Conservation (phyloP, 1,140 invertebrate species). For the Papilio xuthus region DNA sequence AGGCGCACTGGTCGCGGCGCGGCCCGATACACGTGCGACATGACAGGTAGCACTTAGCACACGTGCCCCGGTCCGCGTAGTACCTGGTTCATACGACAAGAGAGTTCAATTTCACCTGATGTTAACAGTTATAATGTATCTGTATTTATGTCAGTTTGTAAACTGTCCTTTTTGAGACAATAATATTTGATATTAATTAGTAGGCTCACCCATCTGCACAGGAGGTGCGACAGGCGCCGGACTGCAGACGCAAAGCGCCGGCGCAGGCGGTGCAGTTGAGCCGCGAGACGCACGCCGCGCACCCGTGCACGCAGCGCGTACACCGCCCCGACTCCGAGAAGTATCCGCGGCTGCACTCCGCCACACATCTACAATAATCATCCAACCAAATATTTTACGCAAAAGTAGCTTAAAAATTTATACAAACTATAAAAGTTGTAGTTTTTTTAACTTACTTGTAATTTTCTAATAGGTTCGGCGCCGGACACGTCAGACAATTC, state of each 20-base stretch:
- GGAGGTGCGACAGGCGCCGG: conserved; percentile 88
- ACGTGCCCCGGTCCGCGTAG: conserved; percentile 91
- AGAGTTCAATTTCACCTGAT: too few relatives aligned
- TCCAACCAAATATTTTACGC: background rate
- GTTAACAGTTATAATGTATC: too few relatives aligned
- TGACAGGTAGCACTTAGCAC: conserved; percentile 90
- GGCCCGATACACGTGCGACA: conserved; percentile 92
- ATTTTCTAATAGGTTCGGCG: conserved; percentile 85
- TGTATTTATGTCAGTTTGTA: too few relatives aligned
- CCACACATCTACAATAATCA: conserved; percentile 83
- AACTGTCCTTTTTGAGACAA: too few relatives aligned
- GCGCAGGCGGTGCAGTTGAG: conserved; percentile 90
- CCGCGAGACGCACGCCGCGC: conserved; percentile 87
- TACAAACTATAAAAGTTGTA: background rate
- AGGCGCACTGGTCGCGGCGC: conserved; percentile 90
- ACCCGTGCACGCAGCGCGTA: conserved; percentile 89
- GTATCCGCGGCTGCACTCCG: conserved; percentile 87
- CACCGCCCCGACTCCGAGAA: conserved; percentile 87
- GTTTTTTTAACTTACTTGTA: conserved; percentile 65
- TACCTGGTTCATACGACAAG: conserved; percentile 82
- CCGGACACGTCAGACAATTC: conserved; percentile 86
- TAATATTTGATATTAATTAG: conserved; percentile 27
- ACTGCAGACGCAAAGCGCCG: conserved; percentile 87
- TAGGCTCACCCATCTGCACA: conserved; percentile 83
- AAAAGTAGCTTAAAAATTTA: background rate